Evolutionary conservation across 2,888 invertebrate genomes (phyloP).

Genomic region (Apocheima hispidaria): DNA sequence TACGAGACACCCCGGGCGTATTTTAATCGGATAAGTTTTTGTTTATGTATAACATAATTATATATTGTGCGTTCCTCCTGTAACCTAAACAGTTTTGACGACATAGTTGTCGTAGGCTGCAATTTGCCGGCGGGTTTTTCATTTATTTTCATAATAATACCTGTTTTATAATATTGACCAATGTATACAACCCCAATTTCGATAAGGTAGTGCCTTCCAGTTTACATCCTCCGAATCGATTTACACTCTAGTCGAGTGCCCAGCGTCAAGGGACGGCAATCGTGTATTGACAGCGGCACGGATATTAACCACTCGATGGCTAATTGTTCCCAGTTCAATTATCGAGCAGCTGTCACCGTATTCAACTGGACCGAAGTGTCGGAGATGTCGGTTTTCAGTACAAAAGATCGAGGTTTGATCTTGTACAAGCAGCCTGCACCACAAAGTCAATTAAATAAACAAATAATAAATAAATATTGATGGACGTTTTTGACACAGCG

Average conservation of each 20-base stretch:
- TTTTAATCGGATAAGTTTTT: no score
- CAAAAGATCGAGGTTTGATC: slow-evolving; percentile 1
- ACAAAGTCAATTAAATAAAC: no score
- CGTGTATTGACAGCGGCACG: slow-evolving; percentile 74
- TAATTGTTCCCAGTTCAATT: slow-evolving; percentile 84
- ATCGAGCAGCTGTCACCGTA: slow-evolving; percentile 81
- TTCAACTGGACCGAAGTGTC: slow-evolving; percentile 47
- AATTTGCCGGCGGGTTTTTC: no score
- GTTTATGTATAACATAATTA: no score
- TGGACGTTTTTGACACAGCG: no score
- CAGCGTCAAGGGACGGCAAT: slow-evolving; percentile 69
- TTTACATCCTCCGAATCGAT: slow-evolving; percentile 69
- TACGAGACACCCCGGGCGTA: no score
- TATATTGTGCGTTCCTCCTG: no score
- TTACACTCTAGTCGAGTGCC: slow-evolving; percentile 74
- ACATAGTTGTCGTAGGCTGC: no score
- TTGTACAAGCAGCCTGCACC: not conserved
- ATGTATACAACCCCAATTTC: slow-evolving; percentile 5
- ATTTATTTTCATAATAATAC: not conserved
- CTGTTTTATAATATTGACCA: not conserved
- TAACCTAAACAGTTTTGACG: no score
- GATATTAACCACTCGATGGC: slow-evolving; percentile 83
- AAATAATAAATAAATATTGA: no score
- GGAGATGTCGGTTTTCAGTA: slow-evolving; percentile 2
- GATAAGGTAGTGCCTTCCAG: slow-evolving; percentile 23